phyloP scores from a whole-genome alignment of 2,113 vertebrate genomes.

The Osmerus mordax region DNA sequence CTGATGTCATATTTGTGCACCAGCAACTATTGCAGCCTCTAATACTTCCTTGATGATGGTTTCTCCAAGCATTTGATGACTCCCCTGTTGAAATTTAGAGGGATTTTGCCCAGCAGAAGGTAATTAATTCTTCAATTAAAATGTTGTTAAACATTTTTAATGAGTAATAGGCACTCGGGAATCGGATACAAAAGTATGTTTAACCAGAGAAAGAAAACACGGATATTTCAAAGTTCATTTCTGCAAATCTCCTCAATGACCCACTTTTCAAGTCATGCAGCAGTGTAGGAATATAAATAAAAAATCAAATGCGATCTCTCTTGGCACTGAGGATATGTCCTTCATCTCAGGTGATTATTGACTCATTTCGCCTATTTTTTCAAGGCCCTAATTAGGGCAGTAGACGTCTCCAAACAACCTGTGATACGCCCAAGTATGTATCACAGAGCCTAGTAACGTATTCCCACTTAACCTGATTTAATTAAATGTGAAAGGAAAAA shows the following conservation, averaged over 20 bases:
- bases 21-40: slow-evolving; percentile 34
- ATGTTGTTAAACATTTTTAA: slow-evolving; percentile 87
- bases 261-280: slow-evolving; percentile 65
- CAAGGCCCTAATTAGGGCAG: slow-evolving; percentile 71
- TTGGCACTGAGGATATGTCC: slow-evolving; percentile 66
- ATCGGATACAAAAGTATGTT: slow-evolving; percentile 75
- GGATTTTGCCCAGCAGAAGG: slow-evolving; percentile 77
- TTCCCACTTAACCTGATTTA: slow-evolving; percentile 69
- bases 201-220: slow-evolving; percentile 73
- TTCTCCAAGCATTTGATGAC: slow-evolving; percentile 64
- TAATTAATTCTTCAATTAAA: slow-evolving; percentile 88
- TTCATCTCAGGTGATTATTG: slow-evolving; percentile 76
- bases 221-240: slow-evolving; percentile 70
- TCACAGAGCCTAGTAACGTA: slow-evolving; percentile 48
- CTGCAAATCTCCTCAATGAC: slow-evolving; percentile 67
- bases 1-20: slow-evolving; percentile 65
- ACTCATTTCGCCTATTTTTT: slow-evolving; percentile 57
- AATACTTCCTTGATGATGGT: slow-evolving; percentile 44
- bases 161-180: slow-evolving; percentile 77
- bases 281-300: slow-evolving; percentile 68
- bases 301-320: slow-evolving; percentile 66
- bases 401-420: slow-evolving; percentile 63
- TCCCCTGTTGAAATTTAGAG: slow-evolving; percentile 79
- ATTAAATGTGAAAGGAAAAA: slow-evolving; percentile 61
- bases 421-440: slow-evolving; percentile 32